Evolutionary conservation across 2,113 vertebrate genomes (phyloP).

Genomic region (Narcine bancroftii): DNA sequence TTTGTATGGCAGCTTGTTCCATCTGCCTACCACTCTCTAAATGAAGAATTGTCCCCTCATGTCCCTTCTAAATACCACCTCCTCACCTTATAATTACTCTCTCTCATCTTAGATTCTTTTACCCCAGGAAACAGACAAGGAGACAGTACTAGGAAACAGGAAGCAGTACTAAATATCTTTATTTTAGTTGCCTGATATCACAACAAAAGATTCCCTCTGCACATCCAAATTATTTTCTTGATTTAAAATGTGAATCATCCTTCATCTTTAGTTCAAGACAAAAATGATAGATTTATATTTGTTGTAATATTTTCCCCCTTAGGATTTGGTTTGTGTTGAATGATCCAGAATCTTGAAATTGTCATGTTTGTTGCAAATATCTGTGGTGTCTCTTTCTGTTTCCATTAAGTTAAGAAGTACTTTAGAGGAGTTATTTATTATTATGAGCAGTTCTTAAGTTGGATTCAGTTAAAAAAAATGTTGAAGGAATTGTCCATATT

Average conservation of each 20-base stretch:
- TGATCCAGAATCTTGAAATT: neutral
- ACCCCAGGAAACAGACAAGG: too few species aligned
- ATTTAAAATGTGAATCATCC: neutral
- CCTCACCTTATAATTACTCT: too few species aligned
- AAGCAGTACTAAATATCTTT: neutral
- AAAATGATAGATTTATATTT: neutral
- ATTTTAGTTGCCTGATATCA: neutral
- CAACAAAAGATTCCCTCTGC: neutral
- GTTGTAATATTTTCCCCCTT: neutral
- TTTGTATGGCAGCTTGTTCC: too few species aligned
- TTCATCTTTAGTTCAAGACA: neutral
- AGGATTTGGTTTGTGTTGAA: neutral
- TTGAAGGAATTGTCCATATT: neutral
- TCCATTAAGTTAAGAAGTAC: neutral
- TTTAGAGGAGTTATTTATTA: neutral
- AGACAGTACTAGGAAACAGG: too few species aligned
- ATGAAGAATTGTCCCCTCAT: too few species aligned
- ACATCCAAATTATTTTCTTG: neutral
- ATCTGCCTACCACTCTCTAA: too few species aligned
- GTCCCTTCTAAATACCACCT: too few species aligned
- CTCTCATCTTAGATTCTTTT: too few species aligned
- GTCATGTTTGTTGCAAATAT: neutral
- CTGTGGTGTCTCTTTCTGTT: too few species aligned
- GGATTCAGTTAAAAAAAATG: neutral
- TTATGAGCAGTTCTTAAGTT: neutral